Conservation (phyloP, 2,797 vertebrate genomes). For the Ptychobarbus kaznakovi region DNA sequence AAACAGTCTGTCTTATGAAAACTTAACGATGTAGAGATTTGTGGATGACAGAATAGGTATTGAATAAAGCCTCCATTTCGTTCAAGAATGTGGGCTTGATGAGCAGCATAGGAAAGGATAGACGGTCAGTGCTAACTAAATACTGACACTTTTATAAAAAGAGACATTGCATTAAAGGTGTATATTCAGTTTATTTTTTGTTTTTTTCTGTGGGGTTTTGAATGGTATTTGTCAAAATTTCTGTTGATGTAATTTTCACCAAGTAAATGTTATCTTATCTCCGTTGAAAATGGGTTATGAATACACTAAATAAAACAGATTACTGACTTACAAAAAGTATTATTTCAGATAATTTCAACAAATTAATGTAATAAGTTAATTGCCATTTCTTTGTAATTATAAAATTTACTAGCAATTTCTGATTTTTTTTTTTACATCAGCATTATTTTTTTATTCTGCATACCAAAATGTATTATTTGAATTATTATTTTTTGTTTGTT, state of each 20-base stretch:
- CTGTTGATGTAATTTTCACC: neutral
- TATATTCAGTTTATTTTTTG: neutral
- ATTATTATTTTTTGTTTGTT: no score
- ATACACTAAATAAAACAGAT: neutral
- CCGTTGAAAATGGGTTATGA: neutral
- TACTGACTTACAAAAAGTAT: neutral
- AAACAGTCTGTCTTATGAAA: slow-evolving; percentile 29
- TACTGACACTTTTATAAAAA: neutral
- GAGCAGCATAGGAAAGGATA: neutral
- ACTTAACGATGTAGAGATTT: slow-evolving; percentile 22
- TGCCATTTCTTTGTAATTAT: neutral
- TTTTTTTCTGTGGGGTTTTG: neutral
- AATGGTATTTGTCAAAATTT: neutral
- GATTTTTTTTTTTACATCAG: no score
- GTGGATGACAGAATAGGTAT: slow-evolving; percentile 33
- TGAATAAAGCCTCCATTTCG: neutral
- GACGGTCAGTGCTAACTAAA: neutral
- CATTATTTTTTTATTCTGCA: no score
- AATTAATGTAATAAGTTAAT: neutral
- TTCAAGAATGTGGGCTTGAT: slow-evolving; percentile 5
- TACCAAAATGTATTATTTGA: no score
- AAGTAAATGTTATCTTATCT: neutral
- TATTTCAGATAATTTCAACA: neutral
- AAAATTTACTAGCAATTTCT: no score
- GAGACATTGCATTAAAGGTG: neutral